Evolutionary conservation across 2,888 invertebrate genomes (phyloP).

Genomic region (Scaptomyza flava): DNA sequence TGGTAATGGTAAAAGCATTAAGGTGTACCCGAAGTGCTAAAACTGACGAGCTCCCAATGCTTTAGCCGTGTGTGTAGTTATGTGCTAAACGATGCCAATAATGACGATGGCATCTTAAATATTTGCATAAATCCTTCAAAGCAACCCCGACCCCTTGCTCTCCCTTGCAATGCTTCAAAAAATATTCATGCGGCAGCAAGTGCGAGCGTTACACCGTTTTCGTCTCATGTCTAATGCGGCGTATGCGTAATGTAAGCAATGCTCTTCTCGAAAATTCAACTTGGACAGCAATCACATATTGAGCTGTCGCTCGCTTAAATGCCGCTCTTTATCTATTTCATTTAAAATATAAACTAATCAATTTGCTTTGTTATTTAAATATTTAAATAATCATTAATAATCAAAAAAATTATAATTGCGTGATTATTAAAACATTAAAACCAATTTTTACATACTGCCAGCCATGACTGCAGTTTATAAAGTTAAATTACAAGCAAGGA

Average conservation of each 20-base stretch:
- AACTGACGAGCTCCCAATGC: conserved; percentile 31
- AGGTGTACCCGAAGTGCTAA: conserved; percentile 51
- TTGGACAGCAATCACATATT: conserved; percentile 14
- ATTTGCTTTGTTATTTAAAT: too few species aligned
- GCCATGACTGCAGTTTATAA: conserved; percentile 30
- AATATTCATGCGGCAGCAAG: conserved; percentile 56
- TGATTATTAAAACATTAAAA: conserved; percentile 4
- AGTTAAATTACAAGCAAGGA: conserved; percentile 11
- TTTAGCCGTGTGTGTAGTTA: conserved; percentile 64
- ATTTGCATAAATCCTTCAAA: conserved; percentile 78
- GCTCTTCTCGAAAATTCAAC: conserved; percentile 25
- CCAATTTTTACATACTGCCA: conserved; percentile 5
- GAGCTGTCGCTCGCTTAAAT: conserved; percentile 12
- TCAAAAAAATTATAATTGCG: too few species aligned
- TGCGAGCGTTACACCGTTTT: conserved; percentile 35
- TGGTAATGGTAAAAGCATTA: conserved; percentile 78
- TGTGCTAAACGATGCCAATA: conserved; percentile 69
- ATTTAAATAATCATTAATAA: too few species aligned
- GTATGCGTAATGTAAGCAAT: conserved; percentile 51
- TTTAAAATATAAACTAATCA: too few species aligned
- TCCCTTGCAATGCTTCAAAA: conserved; percentile 47
- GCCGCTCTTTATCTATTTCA: conserved; percentile 8
- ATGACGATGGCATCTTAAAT: conserved; percentile 67
- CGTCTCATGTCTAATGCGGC: conserved; percentile 63
- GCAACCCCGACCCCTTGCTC: conserved; percentile 1